Base-by-base conservation (phyloP, 2,888 invertebrate genomes). In the Diloba caeruleocephala region DNA sequence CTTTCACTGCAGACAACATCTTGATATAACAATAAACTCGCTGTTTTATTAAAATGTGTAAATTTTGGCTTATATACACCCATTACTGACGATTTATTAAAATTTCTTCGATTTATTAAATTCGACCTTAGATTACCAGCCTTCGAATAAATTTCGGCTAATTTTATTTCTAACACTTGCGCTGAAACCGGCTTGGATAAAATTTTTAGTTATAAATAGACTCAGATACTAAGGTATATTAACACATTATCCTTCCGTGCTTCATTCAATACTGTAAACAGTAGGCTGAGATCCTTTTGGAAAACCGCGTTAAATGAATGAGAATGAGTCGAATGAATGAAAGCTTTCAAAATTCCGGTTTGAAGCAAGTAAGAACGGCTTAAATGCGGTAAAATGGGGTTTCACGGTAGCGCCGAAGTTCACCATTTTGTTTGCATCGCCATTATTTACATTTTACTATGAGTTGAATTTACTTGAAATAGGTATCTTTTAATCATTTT, bases 301-400 rank as follows among this genome's bases (percentile, higher is more conserved):
- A 33, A 38, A 55, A 55, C 49, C 48, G 31, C 58, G 38, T 49
- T 45, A 41, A 68, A 71, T 67, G 31, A 56, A 67, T 28, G 55
- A 44, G 52, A 65, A 60, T 37, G 67, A 51, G 53, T 45, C 29
- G 28, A 33, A 49, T 61, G 63, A 69, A 71, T 61, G 50, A 45
- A 69, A 45, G 55, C 54, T 72, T 58, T 69, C 49, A 58, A 63
- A 58, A 53, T 42, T 48, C 44, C 31, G 23, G 33, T 32, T 44
- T 48, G 1, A 56, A 66, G 31, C 48, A 50, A 49, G 63, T 43
- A 50, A 49, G 53, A 54, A 48, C 42, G 14, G 31, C 37, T 14
- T 33, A 50, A 63, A 49, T 43, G 58, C 51, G 64, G 57, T 32
- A 17, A 51, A 54, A 37, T 37, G 21, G 28, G 14, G 10, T 45